Percentiles rank a stretch among this genome's conserved stretches.
Conservation (phyloP, 2,888 invertebrate genomes). For the Heliconius erato region DNA sequence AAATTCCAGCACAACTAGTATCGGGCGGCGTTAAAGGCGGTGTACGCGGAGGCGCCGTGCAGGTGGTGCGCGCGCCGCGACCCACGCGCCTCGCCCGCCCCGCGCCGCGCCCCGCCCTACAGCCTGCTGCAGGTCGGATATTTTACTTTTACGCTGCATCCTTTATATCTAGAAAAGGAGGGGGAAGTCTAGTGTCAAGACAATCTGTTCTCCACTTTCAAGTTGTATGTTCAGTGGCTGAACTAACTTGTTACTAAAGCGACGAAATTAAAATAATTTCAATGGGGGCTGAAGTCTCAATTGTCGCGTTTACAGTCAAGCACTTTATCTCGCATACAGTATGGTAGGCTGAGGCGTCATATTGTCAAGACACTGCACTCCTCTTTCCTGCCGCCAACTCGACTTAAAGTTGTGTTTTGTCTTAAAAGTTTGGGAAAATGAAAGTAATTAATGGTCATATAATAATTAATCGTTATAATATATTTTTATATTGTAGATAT, state of each 20-base stretch:
- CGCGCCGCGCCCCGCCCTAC: conserved; percentile 52
- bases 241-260: not conserved
- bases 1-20: conserved; percentile 86
- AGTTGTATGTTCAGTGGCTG: no score
- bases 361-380: no score
- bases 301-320: no score
- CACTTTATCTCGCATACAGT: no score
- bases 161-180: not conserved
- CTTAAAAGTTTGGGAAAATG: no score
- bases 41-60: conserved; percentile 67
- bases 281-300: not conserved
- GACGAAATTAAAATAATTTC: not conserved
- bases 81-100: conserved; percentile 56
- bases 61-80: conserved; percentile 69
- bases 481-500: no score
- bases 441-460: no score
- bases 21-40: conserved; percentile 87
- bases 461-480: no score
- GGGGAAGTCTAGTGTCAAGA: not conserved
- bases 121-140: conserved; percentile 51
- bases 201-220: not conserved
- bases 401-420: no score
- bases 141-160: not conserved
- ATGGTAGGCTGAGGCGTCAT: no score
- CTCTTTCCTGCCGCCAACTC: no score